Evolutionary conservation across 2,888 invertebrate genomes (phyloP), one percentile per base, ranked within the genome.

Genomic region (Anthrax anthrax): DNA sequence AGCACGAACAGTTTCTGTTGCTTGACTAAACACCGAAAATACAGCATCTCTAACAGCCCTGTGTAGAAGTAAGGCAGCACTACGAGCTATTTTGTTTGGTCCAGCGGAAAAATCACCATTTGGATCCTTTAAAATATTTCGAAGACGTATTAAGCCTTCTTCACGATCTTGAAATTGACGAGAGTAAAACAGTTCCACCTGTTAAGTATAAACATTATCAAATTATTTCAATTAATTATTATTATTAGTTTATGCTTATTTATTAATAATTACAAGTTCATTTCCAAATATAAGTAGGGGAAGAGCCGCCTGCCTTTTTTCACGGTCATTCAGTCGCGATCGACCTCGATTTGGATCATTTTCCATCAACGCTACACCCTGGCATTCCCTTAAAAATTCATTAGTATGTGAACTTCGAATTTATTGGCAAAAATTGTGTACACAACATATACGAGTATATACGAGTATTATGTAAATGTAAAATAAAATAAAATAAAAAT

Each of bases 261-360:
- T 29, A 13, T 19, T 12, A n/a, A 13, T 39, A 48, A 61, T 59
- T 65, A 88, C 94, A 70, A 94, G 67, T 44, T 86, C 83, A 65
- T 82, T 82, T 48, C 92, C 94, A 68, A 94, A 94, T 38, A 94
- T 87, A 46, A 91, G 74, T 58, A 94, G 90, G 0, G 92, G 89
- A 49, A 90, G 65, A 0, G 90, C 87, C 1, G 94, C 94, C 64
- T 92, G 84, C 58, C 88, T 84, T 58, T 84, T 77, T 63, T 88
- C 88, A 44, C 86, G 70, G 58, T 88, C 88, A 49, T 84, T 86
- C 59, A 67, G 72, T 70, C 55, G 79, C 72, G 55, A 73, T 60
- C 58, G 70, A 57, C 68, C 73, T 60, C 57, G 64, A 56, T 65
- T 63, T 2, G 63, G 61, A 56, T 67, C 68, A 56, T 63, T 76